Percentiles rank a stretch among this genome's conserved stretches.
Evolutionary conservation across 23 tunicate genomes (phyloP).

Genomic region (Halocynthia aurantium): DNA sequence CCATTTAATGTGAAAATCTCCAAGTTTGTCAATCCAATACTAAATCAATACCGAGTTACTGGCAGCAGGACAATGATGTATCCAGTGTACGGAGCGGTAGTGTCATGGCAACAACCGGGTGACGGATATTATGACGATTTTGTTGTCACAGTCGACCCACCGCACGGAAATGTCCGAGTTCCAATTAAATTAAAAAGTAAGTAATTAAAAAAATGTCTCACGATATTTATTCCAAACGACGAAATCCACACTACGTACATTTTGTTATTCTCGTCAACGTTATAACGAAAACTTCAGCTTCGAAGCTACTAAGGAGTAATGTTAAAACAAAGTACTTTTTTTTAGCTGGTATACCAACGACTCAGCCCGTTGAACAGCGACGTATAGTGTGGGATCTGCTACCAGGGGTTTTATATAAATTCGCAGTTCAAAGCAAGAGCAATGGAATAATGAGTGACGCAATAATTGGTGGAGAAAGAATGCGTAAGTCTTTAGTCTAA

Average conservation of each 20-base stretch:
- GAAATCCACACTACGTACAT: neutral
- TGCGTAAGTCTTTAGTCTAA: slow-evolving; percentile 55
- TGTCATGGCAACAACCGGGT: slow-evolving; percentile 66
- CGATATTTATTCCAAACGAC: neutral
- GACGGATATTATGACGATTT: slow-evolving; percentile 47
- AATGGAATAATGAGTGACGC: slow-evolving; percentile 45
- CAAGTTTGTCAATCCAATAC: slow-evolving; percentile 56
- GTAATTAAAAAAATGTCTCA: neutral
- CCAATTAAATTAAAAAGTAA: slow-evolving; percentile 43
- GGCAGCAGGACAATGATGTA: slow-evolving; percentile 48
- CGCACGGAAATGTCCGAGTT: slow-evolving; percentile 55
- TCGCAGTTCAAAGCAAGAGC: slow-evolving; percentile 47
- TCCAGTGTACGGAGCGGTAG: slow-evolving; percentile 70
- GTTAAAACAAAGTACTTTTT: neutral
- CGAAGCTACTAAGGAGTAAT: too few species aligned
- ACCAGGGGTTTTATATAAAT: slow-evolving; percentile 68
- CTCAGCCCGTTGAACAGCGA: neutral
- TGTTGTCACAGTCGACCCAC: slow-evolving; percentile 45
- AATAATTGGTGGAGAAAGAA: slow-evolving; percentile 29
- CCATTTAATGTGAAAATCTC: slow-evolving; percentile 43
- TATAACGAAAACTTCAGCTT: too few species aligned
- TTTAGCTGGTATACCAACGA: slow-evolving; percentile 1
- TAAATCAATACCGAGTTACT: slow-evolving; percentile 34
- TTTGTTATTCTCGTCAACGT: neutral
- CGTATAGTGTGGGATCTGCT: slow-evolving; percentile 72